These are phyloP conservation scores for Tenodera sinensis DNA, from an alignment of 2,888 invertebrate genomes.

Conservation along the genomic window DNA sequence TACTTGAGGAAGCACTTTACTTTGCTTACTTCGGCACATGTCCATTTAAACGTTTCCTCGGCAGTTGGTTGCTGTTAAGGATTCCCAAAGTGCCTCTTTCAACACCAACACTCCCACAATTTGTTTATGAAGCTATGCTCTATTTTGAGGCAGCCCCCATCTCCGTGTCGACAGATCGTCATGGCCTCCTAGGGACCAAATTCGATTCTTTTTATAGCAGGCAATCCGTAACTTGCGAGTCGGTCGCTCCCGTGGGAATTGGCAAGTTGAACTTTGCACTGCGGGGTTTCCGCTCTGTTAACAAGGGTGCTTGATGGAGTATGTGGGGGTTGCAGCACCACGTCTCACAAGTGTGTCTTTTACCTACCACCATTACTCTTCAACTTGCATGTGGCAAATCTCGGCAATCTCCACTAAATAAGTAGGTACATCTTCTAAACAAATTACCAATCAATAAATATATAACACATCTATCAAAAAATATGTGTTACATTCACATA, in stretches of 20 bases:
- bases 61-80: background rate
- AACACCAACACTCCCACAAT: background rate
- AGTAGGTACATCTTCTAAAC: too few species aligned
- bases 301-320: background rate
- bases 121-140: background rate
- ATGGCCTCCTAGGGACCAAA: background rate
- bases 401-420: too few species aligned
- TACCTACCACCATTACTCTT: too few species aligned
- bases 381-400: too few species aligned
- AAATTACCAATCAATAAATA: too few species aligned
- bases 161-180: background rate
- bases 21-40: background rate
- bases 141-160: background rate
- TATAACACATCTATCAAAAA: too few species aligned
- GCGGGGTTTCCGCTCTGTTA: background rate
- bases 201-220: background rate
- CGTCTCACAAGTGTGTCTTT: too few species aligned
- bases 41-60: background rate
- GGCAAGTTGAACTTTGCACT: background rate
- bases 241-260: background rate
- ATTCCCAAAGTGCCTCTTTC: background rate
- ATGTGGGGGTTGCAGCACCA: background rate
- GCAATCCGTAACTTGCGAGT: background rate
- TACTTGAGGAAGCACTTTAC: background rate
- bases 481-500: too few species aligned